Percentiles rank a stretch among this genome's conserved stretches.
These are phyloP conservation scores for Heterodera filipjevi DNA, from an alignment of 2,888 invertebrate species.

Conservation along the genomic window DNA sequence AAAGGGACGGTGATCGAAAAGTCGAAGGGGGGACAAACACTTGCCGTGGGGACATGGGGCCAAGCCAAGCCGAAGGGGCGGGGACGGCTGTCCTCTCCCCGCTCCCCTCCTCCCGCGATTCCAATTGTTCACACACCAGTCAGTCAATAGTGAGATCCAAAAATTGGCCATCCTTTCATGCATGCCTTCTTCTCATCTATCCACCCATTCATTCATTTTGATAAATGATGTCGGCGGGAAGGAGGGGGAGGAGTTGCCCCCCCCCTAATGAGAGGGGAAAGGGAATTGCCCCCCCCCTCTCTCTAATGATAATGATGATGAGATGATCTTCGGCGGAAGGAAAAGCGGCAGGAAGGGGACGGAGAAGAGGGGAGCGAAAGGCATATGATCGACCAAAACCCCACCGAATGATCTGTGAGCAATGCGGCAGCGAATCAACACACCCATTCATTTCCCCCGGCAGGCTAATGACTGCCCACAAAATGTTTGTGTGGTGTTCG, in stretches of 20 bases:
- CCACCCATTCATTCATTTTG: background rate
- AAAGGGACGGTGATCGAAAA: background rate
- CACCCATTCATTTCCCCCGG: too few relatives aligned
- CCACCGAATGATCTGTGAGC: too few relatives aligned
- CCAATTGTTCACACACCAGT: slow-evolving; percentile 5
- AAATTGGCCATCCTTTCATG: background rate
- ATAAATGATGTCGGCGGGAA: background rate
- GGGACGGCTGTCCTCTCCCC: background rate
- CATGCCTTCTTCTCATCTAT: background rate
- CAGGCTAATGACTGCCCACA: too few relatives aligned
- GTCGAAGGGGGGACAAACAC: slow-evolving; percentile 1
- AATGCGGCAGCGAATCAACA: too few relatives aligned
- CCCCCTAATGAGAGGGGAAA: background rate
- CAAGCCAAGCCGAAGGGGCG: background rate
- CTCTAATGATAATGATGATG: background rate
- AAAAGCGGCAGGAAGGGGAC: too few relatives aligned
- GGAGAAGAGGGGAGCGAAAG: too few relatives aligned
- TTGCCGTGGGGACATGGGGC: background rate
- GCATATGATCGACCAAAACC: too few relatives aligned
- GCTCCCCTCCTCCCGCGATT: background rate
- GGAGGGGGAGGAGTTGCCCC: background rate
- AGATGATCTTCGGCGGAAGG: too few relatives aligned
- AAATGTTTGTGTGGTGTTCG: too few relatives aligned
- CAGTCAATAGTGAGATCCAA: background rate
- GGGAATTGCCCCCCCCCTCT: background rate